phyloP scores from a whole-genome alignment of 2,888 invertebrate genomes.

The Cheiracanthium punctorium region DNA sequence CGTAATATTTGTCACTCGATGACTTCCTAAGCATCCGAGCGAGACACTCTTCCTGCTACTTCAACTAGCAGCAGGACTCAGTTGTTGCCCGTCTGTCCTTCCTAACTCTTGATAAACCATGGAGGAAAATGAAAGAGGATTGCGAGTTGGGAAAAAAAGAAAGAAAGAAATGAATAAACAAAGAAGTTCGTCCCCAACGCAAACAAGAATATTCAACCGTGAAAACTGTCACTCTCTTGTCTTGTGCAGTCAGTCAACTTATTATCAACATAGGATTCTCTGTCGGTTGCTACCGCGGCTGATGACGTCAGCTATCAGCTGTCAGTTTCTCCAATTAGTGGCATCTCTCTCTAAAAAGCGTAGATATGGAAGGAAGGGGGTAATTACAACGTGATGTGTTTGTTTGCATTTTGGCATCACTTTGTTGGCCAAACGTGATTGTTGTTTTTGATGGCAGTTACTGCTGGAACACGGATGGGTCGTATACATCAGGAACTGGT shows the following conservation, averaged over 20 bases:
- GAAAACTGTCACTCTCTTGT: slow-evolving; percentile 59
- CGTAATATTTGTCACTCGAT: background rate
- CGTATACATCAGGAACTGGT: background rate
- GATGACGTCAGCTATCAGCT: slow-evolving; percentile 63
- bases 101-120: slow-evolving; percentile 19
- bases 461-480: background rate
- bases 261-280: slow-evolving; percentile 53
- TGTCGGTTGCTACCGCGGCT: slow-evolving; percentile 52
- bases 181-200: background rate
- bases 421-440: slow-evolving; percentile 22
- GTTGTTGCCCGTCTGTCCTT: background rate
- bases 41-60: slow-evolving; percentile 23
- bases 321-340: slow-evolving; percentile 67
- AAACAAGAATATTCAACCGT: slow-evolving; percentile 34
- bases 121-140: slow-evolving; percentile 2
- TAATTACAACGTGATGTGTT: slow-evolving; percentile 33
- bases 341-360: slow-evolving; percentile 27
- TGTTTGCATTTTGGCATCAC: slow-evolving; percentile 41
- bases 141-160: slow-evolving; percentile 9
- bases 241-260: slow-evolving; percentile 56
- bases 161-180: background rate
- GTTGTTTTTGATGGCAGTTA: slow-evolving; percentile 20
- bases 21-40: slow-evolving; percentile 16
- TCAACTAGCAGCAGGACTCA: slow-evolving; percentile 8
- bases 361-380: slow-evolving; percentile 39